Percentiles rank a stretch among this genome's conserved stretches.
phyloP scores from a whole-genome alignment of 2,888 invertebrate genomes.

The Drosophila trichaetosa region DNA sequence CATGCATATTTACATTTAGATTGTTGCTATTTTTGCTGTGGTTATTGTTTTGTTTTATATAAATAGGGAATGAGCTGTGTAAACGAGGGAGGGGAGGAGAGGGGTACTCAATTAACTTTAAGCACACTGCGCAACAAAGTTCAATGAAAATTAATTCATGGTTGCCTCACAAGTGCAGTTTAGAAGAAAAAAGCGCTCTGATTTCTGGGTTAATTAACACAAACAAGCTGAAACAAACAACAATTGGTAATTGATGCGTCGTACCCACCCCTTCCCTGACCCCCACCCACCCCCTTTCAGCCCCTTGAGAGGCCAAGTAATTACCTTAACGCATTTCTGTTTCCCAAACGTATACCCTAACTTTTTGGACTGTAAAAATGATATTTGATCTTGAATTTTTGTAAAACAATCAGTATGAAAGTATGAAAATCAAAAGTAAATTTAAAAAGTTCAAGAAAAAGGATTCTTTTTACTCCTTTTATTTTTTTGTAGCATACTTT shows the following conservation, averaged over 20 bases:
- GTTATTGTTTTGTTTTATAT: neutral
- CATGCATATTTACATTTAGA: conserved; percentile 24
- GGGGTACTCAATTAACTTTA: conserved; percentile 25
- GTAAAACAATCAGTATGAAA: neutral
- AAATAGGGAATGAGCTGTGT: neutral
- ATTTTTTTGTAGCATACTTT: conserved; percentile 17
- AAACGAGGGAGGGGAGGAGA: neutral
- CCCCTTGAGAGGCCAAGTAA: conserved; percentile 33
- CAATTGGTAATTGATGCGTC: conserved; percentile 76
- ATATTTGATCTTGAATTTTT: neutral
- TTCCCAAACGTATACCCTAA: neutral
- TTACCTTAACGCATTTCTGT: conserved; percentile 52
- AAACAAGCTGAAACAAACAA: conserved; percentile 44
- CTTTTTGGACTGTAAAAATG: neutral
- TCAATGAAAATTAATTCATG: conserved; percentile 29
- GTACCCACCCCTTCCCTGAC: neutral
- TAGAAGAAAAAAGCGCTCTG: conserved; percentile 32
- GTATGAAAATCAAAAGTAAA: neutral
- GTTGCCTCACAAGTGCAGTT: conserved; percentile 15
- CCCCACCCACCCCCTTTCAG: neutral
- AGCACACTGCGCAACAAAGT: conserved; percentile 38
- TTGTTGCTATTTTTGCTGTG: neutral
- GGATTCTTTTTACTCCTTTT: neutral
- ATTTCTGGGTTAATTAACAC: conserved; percentile 71
- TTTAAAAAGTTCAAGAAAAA: neutral